Evolutionary conservation across 2,797 vertebrate species (phyloP).

Genomic region (Cryptoprocta ferox): DNA sequence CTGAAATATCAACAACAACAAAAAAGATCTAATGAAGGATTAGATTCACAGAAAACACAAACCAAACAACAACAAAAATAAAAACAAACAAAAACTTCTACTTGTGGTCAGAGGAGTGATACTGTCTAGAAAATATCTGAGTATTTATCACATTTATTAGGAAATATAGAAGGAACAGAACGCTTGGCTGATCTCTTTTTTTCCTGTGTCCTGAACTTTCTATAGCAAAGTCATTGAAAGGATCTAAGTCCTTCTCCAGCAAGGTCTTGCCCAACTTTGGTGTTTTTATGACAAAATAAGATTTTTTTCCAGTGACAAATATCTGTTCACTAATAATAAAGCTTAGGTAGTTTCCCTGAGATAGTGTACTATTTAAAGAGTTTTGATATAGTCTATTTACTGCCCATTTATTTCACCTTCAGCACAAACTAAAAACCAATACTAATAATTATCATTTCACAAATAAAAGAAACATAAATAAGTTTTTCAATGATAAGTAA

Average conservation of each 20-base stretch:
- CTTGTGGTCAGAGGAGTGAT: neutral
- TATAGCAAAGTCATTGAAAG: neutral
- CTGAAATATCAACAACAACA: neutral
- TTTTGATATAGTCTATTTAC: neutral
- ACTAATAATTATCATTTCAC: neutral
- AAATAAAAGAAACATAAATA: constrained; percentile 8
- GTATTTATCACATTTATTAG: neutral
- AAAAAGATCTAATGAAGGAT: neutral
- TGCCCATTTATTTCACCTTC: neutral
- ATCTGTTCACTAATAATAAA: neutral
- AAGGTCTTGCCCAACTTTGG: neutral
- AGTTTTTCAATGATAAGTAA: neutral
- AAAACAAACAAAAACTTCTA: neutral
- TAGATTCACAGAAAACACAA: neutral
- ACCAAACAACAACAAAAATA: rapidly evolving
- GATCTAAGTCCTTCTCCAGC: neutral
- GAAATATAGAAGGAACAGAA: neutral
- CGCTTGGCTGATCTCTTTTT: neutral
- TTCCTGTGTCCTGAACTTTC: neutral
- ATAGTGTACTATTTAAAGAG: neutral
- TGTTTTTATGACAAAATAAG: neutral
- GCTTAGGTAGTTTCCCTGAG: neutral
- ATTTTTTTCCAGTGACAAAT: neutral
- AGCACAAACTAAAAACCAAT: neutral
- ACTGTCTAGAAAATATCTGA: neutral